Evolutionary conservation across 2,797 vertebrate species (phyloP).

Genomic region (Scolopax bukidnonensis): DNA sequence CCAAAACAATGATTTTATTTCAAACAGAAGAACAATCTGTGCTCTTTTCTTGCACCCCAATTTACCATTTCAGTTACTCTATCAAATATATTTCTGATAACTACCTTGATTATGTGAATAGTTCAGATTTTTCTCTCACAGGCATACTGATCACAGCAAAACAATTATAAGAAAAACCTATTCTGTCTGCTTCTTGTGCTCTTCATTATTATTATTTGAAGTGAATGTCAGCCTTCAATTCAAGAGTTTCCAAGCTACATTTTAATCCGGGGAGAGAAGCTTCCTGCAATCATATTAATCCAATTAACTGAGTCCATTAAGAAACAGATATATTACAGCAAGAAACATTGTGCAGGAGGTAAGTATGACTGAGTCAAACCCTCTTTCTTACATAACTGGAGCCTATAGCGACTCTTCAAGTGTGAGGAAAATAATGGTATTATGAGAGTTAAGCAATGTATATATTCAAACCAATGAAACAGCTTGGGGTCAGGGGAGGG

Average conservation of each 20-base stretch:
- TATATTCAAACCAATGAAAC: not conserved
- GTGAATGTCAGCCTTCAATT: not conserved
- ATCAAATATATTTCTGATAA: slow-evolving; percentile 49
- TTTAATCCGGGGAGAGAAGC: not conserved
- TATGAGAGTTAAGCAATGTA: not conserved
- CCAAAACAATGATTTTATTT: slow-evolving; percentile 73
- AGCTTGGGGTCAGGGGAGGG: fast-evolving
- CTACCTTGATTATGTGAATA: slow-evolving; percentile 31
- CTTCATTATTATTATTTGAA: not conserved
- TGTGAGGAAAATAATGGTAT: not conserved
- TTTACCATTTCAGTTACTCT: slow-evolving; percentile 68
- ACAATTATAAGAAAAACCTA: not conserved
- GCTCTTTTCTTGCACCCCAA: slow-evolving; percentile 53
- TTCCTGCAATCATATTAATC: not conserved
- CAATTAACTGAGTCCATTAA: not conserved
- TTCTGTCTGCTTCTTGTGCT: not conserved
- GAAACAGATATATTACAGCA: not conserved
- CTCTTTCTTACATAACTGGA: not conserved
- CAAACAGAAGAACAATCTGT: slow-evolving; percentile 59
- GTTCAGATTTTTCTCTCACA: not conserved
- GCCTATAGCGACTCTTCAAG: not conserved
- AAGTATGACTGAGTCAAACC: not conserved
- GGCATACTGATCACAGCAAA: slow-evolving; percentile 1
- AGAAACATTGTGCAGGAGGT: not conserved
- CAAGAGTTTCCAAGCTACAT: not conserved